phyloP scores from a whole-genome alignment of 2,888 invertebrate genomes.

The Parnassius orleans region DNA sequence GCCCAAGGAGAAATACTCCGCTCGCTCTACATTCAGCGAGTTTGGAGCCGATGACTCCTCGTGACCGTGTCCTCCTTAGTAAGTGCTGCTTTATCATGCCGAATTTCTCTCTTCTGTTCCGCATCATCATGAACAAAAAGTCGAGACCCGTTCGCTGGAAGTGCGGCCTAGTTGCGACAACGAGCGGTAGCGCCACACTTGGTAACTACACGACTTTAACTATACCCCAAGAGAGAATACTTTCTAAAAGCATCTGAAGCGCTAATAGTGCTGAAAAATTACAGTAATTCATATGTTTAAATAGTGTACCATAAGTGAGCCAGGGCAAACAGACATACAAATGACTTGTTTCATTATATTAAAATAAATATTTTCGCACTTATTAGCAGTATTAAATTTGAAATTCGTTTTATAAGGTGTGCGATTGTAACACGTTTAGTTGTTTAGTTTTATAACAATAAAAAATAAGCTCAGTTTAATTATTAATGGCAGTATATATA shows the following conservation, averaged over 20 bases:
- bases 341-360: constrained; percentile 7
- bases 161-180: constrained; percentile 70
- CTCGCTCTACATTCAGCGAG: constrained; percentile 70
- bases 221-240: constrained; percentile 40
- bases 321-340: constrained; percentile 27
- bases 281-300: constrained; percentile 44
- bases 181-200: constrained; percentile 43
- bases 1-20: constrained; percentile 68
- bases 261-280: constrained; percentile 50
- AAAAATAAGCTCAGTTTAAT: too few relatives aligned
- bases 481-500: too few relatives aligned
- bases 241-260: constrained; percentile 44
- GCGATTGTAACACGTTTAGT: too few relatives aligned
- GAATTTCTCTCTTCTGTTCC: constrained; percentile 78
- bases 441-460: too few relatives aligned
- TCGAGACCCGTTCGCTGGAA: constrained; percentile 71
- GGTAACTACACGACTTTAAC: constrained; percentile 35
- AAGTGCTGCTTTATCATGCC: constrained; percentile 73
- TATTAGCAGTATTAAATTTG: constrained; percentile 9
- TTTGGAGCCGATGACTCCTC: constrained; percentile 76
- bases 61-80: constrained; percentile 77
- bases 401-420: too few relatives aligned
- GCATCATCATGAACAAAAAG: constrained; percentile 77
- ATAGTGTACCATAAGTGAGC: constrained; percentile 34
- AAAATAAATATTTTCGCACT: constrained; percentile 7